Percentiles rank a stretch among this genome's conserved stretches.
Conservation (phyloP, 2,888 invertebrate species). For the Lissocephala sabroskyi region DNA sequence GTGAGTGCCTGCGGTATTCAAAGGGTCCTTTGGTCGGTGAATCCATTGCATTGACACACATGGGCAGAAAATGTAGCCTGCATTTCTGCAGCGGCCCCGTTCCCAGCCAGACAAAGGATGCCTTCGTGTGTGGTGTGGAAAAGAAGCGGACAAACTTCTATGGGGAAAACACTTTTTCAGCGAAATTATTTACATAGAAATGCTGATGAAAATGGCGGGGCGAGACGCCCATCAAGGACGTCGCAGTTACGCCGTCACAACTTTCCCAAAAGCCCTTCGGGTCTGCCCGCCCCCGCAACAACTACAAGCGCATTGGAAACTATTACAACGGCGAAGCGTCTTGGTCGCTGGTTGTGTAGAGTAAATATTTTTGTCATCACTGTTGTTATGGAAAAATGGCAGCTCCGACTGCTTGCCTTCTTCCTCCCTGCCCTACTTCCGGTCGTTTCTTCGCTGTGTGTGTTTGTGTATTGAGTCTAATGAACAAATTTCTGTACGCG, state of each 20-base stretch:
- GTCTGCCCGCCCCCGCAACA: not conserved
- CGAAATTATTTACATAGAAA: slow-evolving; percentile 46
- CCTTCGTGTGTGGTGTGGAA: not conserved
- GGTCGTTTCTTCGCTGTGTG: slow-evolving; percentile 5
- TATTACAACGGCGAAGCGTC: slow-evolving; percentile 37
- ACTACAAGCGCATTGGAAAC: slow-evolving; percentile 29
- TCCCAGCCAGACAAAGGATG: slow-evolving; percentile 19
- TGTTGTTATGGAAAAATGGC: slow-evolving; percentile 2
- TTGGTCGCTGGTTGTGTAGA: slow-evolving; percentile 32
- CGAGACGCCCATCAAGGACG: slow-evolving; percentile 30
- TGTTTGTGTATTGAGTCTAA: slow-evolving; percentile 14
- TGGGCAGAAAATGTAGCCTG: not conserved
- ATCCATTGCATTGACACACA: slow-evolving; percentile 17
- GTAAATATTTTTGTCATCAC: slow-evolving; percentile 17
- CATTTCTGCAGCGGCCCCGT: too few relatives aligned
- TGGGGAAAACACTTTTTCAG: slow-evolving; percentile 43
- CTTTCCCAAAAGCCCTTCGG: slow-evolving; percentile 4
- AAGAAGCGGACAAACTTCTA: slow-evolving; percentile 26
- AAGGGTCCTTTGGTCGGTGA: too few relatives aligned
- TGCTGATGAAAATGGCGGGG: slow-evolving; percentile 43
- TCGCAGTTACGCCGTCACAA: slow-evolving; percentile 26
- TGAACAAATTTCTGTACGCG: slow-evolving; percentile 36
- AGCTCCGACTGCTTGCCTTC: not conserved
- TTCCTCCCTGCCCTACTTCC: too few relatives aligned
- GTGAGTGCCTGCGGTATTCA: too few relatives aligned